Conservation (phyloP, 2,888 invertebrate species). For the Phragmatobia fuliginosa region DNA sequence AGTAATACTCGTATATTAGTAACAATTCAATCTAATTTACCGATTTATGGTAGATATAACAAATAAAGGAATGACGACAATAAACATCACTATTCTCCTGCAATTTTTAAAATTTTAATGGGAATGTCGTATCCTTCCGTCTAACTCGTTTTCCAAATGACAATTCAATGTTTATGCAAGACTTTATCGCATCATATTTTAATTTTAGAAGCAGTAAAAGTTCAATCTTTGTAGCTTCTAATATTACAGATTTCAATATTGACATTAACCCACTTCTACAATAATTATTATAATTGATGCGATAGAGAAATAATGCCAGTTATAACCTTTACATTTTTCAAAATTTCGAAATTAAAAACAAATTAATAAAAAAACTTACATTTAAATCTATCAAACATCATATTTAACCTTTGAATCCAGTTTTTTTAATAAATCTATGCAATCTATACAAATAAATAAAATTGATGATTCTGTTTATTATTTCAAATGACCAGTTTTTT, state of each 20-base stretch:
- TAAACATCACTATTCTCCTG: neutral
- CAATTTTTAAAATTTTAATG: neutral
- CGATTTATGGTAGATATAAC: neutral
- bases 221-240: neutral
- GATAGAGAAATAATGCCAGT: neutral
- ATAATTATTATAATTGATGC: constrained; percentile 1
- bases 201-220: neutral
- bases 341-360: neutral
- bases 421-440: too few species aligned
- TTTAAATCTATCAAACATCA: neutral
- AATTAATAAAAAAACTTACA: neutral
- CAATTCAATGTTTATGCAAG: too few species aligned
- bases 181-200: too few species aligned
- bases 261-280: constrained; percentile 1
- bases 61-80: neutral
- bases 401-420: neutral
- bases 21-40: neutral
- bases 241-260: neutral
- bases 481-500: too few species aligned
- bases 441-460: too few species aligned
- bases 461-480: too few species aligned
- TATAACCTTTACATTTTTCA: neutral
- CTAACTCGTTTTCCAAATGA: too few species aligned
- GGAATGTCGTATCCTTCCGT: too few species aligned
- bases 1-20: neutral